Conservation (phyloP, 2,113 vertebrate species). For the Myotis brandtii region DNA sequence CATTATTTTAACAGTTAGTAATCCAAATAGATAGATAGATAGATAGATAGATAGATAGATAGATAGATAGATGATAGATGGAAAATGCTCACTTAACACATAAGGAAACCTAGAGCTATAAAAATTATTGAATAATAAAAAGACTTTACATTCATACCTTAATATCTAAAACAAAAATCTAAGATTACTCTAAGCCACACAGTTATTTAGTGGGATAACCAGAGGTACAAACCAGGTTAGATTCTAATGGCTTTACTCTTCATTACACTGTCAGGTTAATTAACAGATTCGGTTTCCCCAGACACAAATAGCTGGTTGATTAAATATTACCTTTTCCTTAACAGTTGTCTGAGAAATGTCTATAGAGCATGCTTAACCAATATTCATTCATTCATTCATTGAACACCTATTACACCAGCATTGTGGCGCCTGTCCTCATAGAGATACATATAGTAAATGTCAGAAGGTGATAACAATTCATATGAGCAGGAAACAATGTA, state of each 20-base stretch:
- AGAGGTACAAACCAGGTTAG: neutral
- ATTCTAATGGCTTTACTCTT: neutral
- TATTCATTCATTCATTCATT: neutral
- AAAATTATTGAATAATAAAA: conserved; percentile 20
- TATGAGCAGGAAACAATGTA: neutral
- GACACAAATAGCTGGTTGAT: neutral
- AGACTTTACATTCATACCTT: neutral
- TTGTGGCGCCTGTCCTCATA: neutral
- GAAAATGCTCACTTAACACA: neutral
- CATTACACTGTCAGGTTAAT: neutral
- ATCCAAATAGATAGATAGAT: neutral
- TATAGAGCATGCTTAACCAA: neutral
- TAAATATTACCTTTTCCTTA: neutral
- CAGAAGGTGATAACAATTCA: neutral
- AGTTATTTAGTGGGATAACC: neutral
- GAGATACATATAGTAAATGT: neutral
- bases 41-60: neutral
- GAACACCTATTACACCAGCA: neutral
- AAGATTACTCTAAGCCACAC: neutral
- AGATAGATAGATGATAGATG: neutral
- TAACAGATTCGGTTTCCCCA: neutral
- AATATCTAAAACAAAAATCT: conserved; percentile 41
- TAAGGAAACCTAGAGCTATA: neutral
- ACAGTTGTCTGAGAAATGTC: neutral
- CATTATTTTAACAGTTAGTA: conserved; percentile 9